A percentile compares a stretch with the other conserved stretches of the same genome.
phyloP scores from a whole-genome alignment of 2,888 invertebrate genomes.

The Drosophila flavopinicola region DNA sequence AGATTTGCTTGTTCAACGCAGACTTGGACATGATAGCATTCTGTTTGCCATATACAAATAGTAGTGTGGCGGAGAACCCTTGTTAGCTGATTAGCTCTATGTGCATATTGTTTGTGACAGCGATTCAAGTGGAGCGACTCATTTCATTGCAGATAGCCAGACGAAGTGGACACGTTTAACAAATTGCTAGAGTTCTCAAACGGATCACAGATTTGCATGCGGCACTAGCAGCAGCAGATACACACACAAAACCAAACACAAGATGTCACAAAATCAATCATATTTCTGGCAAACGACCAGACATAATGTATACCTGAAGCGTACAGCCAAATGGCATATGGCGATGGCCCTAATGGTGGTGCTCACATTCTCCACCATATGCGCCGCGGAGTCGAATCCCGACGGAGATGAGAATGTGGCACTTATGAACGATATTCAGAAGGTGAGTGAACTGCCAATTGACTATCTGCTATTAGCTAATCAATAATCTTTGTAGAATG shows the following conservation, averaged over 20 bases:
- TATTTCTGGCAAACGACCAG: conserved; percentile 84
- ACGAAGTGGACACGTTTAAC: conserved; percentile 50
- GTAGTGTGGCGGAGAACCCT: conserved; percentile 49
- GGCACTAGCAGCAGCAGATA: conserved; percentile 10
- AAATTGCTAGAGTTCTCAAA: conserved; percentile 1
- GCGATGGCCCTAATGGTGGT: conserved; percentile 80
- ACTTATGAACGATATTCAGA: conserved; percentile 60
- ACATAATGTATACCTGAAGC: conserved; percentile 83
- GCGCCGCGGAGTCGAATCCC: conserved; percentile 77
- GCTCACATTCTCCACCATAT: conserved; percentile 81
- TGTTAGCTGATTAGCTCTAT: conserved; percentile 54
- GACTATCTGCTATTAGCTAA: neutral
- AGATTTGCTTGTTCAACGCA: conserved; percentile 51
- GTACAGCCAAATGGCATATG: conserved; percentile 82
- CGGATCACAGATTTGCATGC: conserved; percentile 29
- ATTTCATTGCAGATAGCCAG: conserved; percentile 60
- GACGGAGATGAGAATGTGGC: conserved; percentile 67
- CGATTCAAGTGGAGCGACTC: conserved; percentile 33
- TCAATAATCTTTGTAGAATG: conserved; percentile 28
- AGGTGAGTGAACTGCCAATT: conserved; percentile 49
- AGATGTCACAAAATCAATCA: conserved; percentile 84
- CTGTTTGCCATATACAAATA: conserved; percentile 64
- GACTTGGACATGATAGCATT: conserved; percentile 40
- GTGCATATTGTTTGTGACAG: conserved; percentile 18
- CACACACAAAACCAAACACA: conserved; percentile 35